A percentile compares a stretch with the other conserved stretches of the same genome.
Evolutionary conservation across 2,888 invertebrate species (phyloP).

Genomic region (Acleris cristana): DNA sequence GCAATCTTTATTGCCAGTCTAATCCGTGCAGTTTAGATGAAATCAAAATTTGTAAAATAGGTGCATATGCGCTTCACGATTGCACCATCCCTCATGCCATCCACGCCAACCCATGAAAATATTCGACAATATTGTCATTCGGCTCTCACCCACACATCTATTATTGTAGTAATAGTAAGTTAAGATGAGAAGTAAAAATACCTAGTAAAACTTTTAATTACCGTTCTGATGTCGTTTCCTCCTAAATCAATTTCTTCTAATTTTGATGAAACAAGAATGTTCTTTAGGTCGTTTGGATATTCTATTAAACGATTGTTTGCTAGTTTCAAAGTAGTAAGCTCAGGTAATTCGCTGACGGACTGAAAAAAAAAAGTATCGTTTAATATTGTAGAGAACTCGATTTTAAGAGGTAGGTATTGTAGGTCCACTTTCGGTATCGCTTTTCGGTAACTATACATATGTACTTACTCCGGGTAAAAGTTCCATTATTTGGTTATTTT

Average conservation of each 20-base stretch:
- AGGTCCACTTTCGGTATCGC: too few species aligned
- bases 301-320: constrained; percentile 71
- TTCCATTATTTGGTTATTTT: constrained; percentile 68
- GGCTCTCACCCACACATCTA: too few species aligned
- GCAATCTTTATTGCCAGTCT: too few species aligned
- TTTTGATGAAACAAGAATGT: constrained; percentile 64
- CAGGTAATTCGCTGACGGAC: constrained; percentile 73
- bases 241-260: constrained; percentile 74
- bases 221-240: constrained; percentile 77
- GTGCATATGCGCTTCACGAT: too few species aligned
- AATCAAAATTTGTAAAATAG: too few species aligned
- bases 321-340: constrained; percentile 63
- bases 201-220: constrained; percentile 44
- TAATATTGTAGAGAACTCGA: not conserved
- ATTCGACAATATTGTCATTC: too few species aligned
- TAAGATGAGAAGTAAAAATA: not conserved
- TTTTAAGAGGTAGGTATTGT: not conserved
- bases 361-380: constrained; percentile 52
- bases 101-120: too few species aligned
- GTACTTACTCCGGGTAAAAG: constrained; percentile 67
- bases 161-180: too few species aligned
- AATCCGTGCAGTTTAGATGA: too few species aligned
- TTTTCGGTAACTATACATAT: not conserved
- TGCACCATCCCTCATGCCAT: too few species aligned
- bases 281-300: constrained; percentile 74